Conservation (phyloP, 2,113 vertebrate genomes). For the Phycodurus eques region DNA sequence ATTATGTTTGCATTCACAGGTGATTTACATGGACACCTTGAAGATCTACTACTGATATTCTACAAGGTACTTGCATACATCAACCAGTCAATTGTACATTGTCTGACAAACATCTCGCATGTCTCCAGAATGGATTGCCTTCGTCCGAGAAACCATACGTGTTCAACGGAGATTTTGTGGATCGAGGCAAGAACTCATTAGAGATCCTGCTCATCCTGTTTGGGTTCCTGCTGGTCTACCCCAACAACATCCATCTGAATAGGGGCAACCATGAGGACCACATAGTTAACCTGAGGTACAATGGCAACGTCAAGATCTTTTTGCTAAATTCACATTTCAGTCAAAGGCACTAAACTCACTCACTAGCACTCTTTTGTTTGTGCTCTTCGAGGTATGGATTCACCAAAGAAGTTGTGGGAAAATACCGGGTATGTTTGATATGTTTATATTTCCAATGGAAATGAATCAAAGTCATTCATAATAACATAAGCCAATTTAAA, state of each 20-base stretch:
- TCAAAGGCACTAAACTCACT: not conserved
- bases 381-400: constrained; percentile 84
- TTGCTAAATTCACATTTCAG: not conserved
- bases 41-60: constrained; percentile 86
- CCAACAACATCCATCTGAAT: constrained; percentile 87
- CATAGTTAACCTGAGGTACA: constrained; percentile 86
- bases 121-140: constrained; percentile 85
- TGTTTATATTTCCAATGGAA: no score
- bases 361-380: not conserved
- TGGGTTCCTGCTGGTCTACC: constrained; percentile 87
- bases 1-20: constrained; percentile 65
- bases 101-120: not conserved
- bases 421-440: constrained; percentile 80
- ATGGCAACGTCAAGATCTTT: not conserved
- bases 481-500: no score
- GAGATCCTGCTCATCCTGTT: constrained; percentile 90
- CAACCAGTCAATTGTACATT: not conserved
- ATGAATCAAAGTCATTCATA: no score
- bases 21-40: constrained; percentile 89
- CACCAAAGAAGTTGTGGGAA: constrained; percentile 87
- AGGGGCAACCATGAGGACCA: constrained; percentile 92
- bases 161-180: constrained; percentile 94
- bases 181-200: constrained; percentile 86
- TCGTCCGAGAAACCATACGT: constrained; percentile 85
- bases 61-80: constrained; percentile 74